Evolutionary conservation across 2,797 vertebrate genomes (phyloP).

Genomic region (Lateolabrax maculatus): DNA sequence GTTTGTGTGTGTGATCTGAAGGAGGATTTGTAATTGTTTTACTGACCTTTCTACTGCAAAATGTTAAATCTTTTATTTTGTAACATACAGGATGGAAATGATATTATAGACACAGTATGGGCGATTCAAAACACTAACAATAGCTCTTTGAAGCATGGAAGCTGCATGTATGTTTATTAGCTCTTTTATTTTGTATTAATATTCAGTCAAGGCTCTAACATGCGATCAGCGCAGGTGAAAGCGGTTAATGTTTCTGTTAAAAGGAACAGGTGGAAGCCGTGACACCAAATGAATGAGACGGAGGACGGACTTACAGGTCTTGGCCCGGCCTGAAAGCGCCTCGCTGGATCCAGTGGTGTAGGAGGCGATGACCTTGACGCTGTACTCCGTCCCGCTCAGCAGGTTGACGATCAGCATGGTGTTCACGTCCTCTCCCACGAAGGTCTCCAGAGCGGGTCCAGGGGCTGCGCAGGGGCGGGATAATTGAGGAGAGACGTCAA

Average conservation of each 20-base stretch:
- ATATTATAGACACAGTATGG: background rate
- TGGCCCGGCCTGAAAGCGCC: slow-evolving; percentile 89
- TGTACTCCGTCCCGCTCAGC: slow-evolving; percentile 95
- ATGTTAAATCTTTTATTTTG: background rate
- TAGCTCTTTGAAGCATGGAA: background rate
- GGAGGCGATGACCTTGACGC: slow-evolving; percentile 93
- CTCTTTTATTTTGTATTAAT: background rate
- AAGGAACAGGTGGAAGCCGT: background rate
- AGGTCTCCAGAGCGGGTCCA: slow-evolving; percentile 93
- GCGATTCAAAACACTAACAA: background rate
- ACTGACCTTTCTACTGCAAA: too few relatives aligned
- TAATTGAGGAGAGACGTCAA: background rate
- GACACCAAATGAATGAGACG: accelerated
- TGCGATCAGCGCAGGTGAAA: too few relatives aligned
- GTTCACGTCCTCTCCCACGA: slow-evolving; percentile 94
- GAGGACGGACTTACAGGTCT: slow-evolving; percentile 88
- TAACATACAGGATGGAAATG: too few relatives aligned
- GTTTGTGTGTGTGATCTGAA: background rate
- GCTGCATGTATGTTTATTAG: background rate
- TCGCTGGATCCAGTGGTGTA: slow-evolving; percentile 95
- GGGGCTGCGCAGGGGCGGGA: slow-evolving; percentile 78
- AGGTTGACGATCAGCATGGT: slow-evolving; percentile 96
- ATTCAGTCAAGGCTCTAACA: too few relatives aligned
- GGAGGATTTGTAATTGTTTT: too few relatives aligned
- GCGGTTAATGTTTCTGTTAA: background rate